Conservation (phyloP, 2,888 invertebrate genomes). For the Chrysina gloriosa region DNA sequence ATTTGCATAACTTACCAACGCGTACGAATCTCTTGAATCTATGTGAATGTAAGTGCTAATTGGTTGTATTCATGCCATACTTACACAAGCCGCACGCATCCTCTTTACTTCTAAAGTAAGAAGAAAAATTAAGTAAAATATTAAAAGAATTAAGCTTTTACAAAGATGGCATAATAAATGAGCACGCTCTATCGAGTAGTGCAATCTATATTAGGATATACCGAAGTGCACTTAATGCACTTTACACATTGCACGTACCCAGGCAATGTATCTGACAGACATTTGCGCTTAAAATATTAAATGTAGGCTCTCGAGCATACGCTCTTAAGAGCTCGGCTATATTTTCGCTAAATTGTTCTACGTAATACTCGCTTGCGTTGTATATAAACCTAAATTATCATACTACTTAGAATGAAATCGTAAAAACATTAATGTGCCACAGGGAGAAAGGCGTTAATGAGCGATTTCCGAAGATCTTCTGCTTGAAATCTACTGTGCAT, state of each 20-base stretch:
- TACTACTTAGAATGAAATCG: not conserved
- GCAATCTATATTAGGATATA: not conserved
- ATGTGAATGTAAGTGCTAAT: too few relatives aligned
- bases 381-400: slow-evolving; percentile 18
- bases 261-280: slow-evolving; percentile 13
- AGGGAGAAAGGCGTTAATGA: not conserved
- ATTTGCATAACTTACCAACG: too few relatives aligned
- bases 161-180: slow-evolving; percentile 12
- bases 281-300: slow-evolving; percentile 30
- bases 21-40: too few relatives aligned
- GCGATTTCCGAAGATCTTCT: not conserved
- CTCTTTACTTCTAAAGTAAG: not conserved
- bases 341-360: not conserved
- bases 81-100: too few relatives aligned
- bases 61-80: too few relatives aligned
- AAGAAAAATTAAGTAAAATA: not conserved
- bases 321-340: slow-evolving; percentile 13
- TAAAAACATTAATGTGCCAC: slow-evolving; percentile 1
- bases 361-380: not conserved
- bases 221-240: slow-evolving; percentile 19
- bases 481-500: too few relatives aligned
- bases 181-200: slow-evolving; percentile 4
- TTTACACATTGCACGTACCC: slow-evolving; percentile 16
- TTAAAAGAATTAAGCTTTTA: not conserved
- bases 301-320: slow-evolving; percentile 2